These are phyloP conservation scores for Lasius fuliginosus DNA, from an alignment of 2,888 invertebrate genomes.

Conservation along the genomic window DNA sequence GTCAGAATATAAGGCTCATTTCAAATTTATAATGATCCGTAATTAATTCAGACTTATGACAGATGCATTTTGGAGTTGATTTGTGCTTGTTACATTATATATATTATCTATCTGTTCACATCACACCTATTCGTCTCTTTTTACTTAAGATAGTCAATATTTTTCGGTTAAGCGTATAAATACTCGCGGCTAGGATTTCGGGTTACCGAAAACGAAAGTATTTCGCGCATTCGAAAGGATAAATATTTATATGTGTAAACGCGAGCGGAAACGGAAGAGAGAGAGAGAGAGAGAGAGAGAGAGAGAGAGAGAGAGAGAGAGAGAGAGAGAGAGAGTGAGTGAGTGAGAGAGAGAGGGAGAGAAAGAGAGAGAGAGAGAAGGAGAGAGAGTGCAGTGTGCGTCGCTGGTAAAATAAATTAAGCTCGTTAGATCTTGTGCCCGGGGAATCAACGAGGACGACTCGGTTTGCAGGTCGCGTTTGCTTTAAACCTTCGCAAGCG, in stretches of 20 bases:
- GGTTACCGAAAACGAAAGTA: conserved; percentile 28
- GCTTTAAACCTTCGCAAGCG: conserved; percentile 56
- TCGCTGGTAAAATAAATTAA: conserved; percentile 55
- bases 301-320: background rate
- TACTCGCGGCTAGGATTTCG: conserved; percentile 9
- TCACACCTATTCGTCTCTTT: background rate
- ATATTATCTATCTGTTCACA: background rate
- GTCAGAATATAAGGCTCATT: background rate
- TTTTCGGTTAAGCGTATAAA: background rate
- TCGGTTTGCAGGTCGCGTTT: conserved; percentile 57
- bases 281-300: too few species aligned
- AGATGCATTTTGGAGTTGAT: background rate
- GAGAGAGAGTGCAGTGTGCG: background rate
- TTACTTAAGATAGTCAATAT: background rate
- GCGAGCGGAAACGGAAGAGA: background rate
- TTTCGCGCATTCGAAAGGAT: conserved; percentile 14
- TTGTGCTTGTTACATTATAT: background rate
- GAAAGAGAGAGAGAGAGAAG: background rate
- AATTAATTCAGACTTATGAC: background rate
- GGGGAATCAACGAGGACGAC: conserved; percentile 53
- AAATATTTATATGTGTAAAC: conserved; percentile 50
- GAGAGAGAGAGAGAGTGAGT: background rate
- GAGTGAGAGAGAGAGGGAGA: background rate
- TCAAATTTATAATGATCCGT: background rate
- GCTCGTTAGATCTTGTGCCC: conserved; percentile 53